Base-by-base conservation (phyloP, 2,888 invertebrate species). In the Leucoma salicis region DNA sequence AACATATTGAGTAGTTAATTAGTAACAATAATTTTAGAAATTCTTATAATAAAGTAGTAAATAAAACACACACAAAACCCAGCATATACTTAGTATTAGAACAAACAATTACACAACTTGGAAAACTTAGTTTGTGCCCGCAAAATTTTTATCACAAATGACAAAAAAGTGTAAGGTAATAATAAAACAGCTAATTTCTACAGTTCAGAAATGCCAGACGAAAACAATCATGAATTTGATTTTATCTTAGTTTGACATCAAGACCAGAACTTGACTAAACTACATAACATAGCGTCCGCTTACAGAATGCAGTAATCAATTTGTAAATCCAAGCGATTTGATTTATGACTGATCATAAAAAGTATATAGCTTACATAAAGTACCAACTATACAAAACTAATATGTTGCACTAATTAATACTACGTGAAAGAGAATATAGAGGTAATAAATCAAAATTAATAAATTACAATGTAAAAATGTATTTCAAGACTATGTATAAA, bases 171-270 rank as follows among this genome's bases (percentile, higher is more conserved):
- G 48, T 44, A 46, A 52, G 48, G 34, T 40, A 53, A 60, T 63
- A 60, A 60, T 53, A 28, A 57, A 56, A 52, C 40, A 45, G 49
- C 50, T 49, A 56, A 43, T 49, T 27, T 60, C 42, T 46, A 63
- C 48, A 40, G 50, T 44, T 44, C 28, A 49, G 45, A 60, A 60
- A 63, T 41, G 53, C 46, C 15, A 35, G 21, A 32, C 48, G 42
- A 63, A 57, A 57, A 60, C 57, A 60, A 63, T 60, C 53, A 63
- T 41, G 50, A 45, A 60, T 57, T 57, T 57, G 57, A 44, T 61
- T 60, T 53, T 49, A 53, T 49, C 64, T 53, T 60, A n/a, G 57
- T 63, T 63, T 53, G 61, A 57, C 53, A 60, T 48, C 36, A 39
- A 43, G 47, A 39, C 35, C 38, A 39, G 33, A 57, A 51, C 43